Base-by-base conservation (phyloP, 2,797 vertebrate genomes). In the Neopelma chrysocephalum region DNA sequence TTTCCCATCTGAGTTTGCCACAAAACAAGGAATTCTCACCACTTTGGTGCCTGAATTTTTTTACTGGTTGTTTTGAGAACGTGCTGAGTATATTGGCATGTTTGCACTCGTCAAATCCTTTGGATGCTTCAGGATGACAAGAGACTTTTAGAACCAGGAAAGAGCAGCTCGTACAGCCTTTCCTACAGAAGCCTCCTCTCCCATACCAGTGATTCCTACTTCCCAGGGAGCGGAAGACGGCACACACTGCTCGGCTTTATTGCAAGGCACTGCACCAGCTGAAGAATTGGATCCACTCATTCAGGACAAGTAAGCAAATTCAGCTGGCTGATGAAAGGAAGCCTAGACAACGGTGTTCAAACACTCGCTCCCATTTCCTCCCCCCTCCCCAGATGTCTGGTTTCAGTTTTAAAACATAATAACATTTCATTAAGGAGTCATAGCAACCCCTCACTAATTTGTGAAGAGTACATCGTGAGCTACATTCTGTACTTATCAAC, bases 231-330 rank as follows among this genome's bases (percentile, higher is more conserved):
- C 95, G 96, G 90, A 91, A 96, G 96, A 89, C 75, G 1, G 48
- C 68, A 94, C 90, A 97, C 90, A 94, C 78, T 94, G 80, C 92
- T 95, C 12, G 76, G 89, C 94, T 96, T 97, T 95, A 96, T 97
- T 96, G 84, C 20, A 40, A 82, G 65, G 79, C 81, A 69, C 45
- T 65, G 81, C 78, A 94, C 81, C 75, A 93, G 93, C 92, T 97
- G 95, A 94, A 94, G 94, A 80, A 95, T 96, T 92, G 87, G 82
- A 96, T 92, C 84, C 77, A 89, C 91, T 96, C 87, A 96, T 97
- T 96, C 93, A 92, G 84, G 91, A 95, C 93, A 94, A 96, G 95
- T 92, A 97, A 97, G 65, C 72, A 96, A 91, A 97, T 96, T 96
- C 95, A 96, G 85, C 89, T 96, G 86, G 82, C 90, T 96, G 88